Evolutionary conservation across 35 echinoderm and acorn worm species (phyloP), one percentile per base, ranked within the genome.

Genomic region (Amphiura filiformis): DNA sequence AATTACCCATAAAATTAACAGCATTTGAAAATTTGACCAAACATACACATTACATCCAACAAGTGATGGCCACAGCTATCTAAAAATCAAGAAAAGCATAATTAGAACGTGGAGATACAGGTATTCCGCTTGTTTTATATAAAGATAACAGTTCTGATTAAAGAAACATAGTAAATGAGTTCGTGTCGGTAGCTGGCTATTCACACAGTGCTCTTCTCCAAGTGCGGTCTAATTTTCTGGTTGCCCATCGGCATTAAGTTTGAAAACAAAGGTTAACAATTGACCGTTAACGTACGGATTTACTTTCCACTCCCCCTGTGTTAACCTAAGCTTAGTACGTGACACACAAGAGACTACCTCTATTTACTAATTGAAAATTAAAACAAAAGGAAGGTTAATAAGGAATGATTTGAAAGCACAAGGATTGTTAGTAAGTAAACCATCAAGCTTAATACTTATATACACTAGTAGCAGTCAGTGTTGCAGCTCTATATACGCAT

Each of bases 281-380:
- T 70, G 61, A 70, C 61, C 61, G 26, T 5, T 70, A 70, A 70
- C 7, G 2, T 70, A 70, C 7, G 61, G 61, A 5, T 13, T 70
- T 15, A 15, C 9, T 15, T 5, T 70, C 61, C 61, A 70, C 61
- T 70, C 61, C 61, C 61, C 61, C 7, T 70, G 61, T 70, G 61
- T 70, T 70, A 70, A n/a, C 61, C 61, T 70, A 70, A 30, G 61
- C 61, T 70, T 15, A 70, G 17, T 70, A 70, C 61, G 61, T 70
- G 61, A 70, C 61, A 30, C 61, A n/a, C 61, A 70, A n/a, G 26
- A 70, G 61, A 70, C 17, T 13, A 70, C 15, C 2, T 18, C 61
- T 70, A 70, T 70, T 70, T 70, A 70, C 61, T 70, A 70, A 70
- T 70, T 70, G 61, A 70, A 70, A 70, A 70, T 70, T 70, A 70